Evolutionary conservation across 2,113 vertebrate species (phyloP), one percentile per base, ranked within the genome.

Genomic region (Monarcha castaneiventris): DNA sequence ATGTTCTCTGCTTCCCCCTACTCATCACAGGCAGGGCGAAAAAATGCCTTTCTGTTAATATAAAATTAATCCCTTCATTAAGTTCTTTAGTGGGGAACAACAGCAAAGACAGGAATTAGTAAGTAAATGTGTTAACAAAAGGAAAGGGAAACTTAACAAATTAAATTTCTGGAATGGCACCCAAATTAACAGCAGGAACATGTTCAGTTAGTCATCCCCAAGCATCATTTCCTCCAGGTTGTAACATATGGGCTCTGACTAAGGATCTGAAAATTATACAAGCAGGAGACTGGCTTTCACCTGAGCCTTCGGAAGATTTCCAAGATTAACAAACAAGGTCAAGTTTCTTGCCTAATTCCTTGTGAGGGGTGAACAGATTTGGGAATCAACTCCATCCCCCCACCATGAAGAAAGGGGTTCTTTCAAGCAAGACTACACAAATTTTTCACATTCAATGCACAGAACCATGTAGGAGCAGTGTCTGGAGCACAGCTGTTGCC

Each of bases 181-280:
- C 23, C 58, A 94, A 92, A 93, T 89, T 95, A 92, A 92, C 90
- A 96, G 93, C 88, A 87, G 85, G 90, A 96, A 92, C 72, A 67
- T 81, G 92, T 92, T 84, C 75, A 72, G 76, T 96, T 96, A 96
- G 83, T 94, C 94, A 96, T 94, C 41, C 37, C 52, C 56, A 90
- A 71, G 86, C 84, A 90, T 75, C 39, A 78, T 87, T 92, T 96
- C 93, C 88, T 95, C 69, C 77, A 87, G 93, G 90, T 78, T 95
- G 73, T 61, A 95, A 84, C 94, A 97, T 93, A 96, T 87, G 88
- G 93, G 83, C 80, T 89, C 83, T 95, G 93, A 96, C 89, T 96
- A 90, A 96, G 80, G 17, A 69, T 80, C 14, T 37, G 33, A 43
- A 83, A 75, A 73, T 90, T 89, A 92, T 1, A 93, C 76, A 95